These are phyloP conservation scores for Phania funesta DNA, from an alignment of 2,888 invertebrate species.

Conservation along the genomic window DNA sequence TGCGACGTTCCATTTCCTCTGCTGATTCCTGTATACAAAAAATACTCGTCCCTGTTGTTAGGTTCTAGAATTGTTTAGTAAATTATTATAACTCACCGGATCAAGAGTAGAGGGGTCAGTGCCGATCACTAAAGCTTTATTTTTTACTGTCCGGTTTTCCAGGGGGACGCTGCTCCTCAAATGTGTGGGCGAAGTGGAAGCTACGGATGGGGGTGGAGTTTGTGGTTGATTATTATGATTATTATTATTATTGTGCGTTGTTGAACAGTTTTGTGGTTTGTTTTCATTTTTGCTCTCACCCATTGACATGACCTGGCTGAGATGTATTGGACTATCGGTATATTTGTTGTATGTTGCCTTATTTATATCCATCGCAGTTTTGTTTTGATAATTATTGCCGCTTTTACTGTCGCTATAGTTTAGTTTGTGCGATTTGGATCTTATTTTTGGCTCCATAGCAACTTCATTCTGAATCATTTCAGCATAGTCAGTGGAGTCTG, in stretches of 20 bases:
- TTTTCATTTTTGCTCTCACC: conserved; percentile 68
- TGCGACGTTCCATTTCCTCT: conserved; percentile 95
- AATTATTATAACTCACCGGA: conserved; percentile 82
- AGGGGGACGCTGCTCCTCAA: conserved; percentile 54
- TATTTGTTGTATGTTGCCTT: conserved; percentile 79
- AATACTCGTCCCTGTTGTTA: background rate
- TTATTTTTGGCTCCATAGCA: conserved; percentile 64
- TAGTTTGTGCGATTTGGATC: conserved; percentile 54
- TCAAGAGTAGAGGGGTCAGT: conserved; percentile 85
- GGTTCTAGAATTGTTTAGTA: background rate
- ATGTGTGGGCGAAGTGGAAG: conserved; percentile 66
- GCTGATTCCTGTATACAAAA: conserved; percentile 86
- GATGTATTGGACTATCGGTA: conserved; percentile 77
- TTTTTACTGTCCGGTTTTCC: conserved; percentile 79
- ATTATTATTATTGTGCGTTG: conserved; percentile 53
- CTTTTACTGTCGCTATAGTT: conserved; percentile 68
- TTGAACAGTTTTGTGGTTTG: conserved; percentile 45
- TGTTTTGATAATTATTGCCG: conserved; percentile 59
- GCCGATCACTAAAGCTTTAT: conserved; percentile 85
- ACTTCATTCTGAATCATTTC: conserved; percentile 79
- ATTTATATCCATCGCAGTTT: conserved; percentile 65
- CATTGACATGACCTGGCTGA: conserved; percentile 73
- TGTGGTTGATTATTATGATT: conserved; percentile 56
- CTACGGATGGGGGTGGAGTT: conserved; percentile 61
- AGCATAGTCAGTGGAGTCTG: conserved; percentile 80